Evolutionary conservation across 2,888 invertebrate genomes (phyloP).

Genomic region (Drosophila vallismaia): DNA sequence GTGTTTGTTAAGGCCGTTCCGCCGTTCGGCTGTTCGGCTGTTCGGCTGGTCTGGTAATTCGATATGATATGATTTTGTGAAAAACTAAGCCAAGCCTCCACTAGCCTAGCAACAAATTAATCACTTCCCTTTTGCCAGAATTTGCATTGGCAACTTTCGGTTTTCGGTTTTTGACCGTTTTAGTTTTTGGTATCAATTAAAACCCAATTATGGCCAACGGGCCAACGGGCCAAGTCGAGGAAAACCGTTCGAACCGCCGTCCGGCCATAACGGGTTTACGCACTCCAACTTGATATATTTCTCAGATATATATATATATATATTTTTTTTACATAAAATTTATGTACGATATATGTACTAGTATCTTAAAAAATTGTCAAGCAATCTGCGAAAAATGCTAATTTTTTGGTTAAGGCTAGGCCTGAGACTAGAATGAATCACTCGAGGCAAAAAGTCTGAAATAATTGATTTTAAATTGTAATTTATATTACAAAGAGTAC

Average conservation of each 20-base stretch:
- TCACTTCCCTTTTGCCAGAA: constrained; percentile 72
- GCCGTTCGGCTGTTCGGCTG: neutral
- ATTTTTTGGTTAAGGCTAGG: constrained; percentile 7
- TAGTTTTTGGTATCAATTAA: constrained; percentile 60
- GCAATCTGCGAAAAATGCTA: constrained; percentile 26
- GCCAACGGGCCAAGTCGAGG: constrained; percentile 58
- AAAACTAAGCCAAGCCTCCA: constrained; percentile 18
- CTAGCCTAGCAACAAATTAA: constrained; percentile 56
- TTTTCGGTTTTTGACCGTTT: constrained; percentile 38
- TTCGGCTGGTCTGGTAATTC: constrained; percentile 45
- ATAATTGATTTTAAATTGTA: constrained; percentile 1
- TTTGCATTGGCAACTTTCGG: constrained; percentile 69
- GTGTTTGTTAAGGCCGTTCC: constrained; percentile 72
- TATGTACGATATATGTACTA: constrained; percentile 3
- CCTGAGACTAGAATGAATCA: constrained; percentile 8
- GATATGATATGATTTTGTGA: constrained; percentile 50
- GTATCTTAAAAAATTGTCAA: constrained; percentile 6
- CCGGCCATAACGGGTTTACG: constrained; percentile 67
- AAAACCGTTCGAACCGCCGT: constrained; percentile 57
- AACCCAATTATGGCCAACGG: constrained; percentile 58
- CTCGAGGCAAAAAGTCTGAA: neutral
- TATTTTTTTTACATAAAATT: neutral
- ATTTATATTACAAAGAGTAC: neutral
- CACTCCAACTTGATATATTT: constrained; percentile 33
- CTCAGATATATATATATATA: neutral